A percentile compares a stretch with the other conserved stretches of the same genome.
phyloP scores from a whole-genome alignment of 2,113 vertebrate genomes.

The Tachuris rubrigastra region DNA sequence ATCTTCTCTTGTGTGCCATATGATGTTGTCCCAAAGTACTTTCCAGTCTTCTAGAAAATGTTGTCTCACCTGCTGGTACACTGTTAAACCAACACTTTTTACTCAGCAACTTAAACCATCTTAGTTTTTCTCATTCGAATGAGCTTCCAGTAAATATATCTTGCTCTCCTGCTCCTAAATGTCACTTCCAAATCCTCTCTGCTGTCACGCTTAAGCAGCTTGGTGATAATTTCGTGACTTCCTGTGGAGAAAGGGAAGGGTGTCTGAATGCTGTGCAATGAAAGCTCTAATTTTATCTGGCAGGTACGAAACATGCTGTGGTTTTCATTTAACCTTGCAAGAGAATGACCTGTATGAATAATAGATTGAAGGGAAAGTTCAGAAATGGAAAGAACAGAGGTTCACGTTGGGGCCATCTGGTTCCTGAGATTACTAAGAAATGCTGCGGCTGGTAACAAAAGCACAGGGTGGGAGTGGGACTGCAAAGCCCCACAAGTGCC shows the following conservation, averaged over 20 bases:
- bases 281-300: not conserved
- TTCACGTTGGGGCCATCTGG: conserved; percentile 29
- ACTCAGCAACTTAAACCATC: not conserved
- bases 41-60: not conserved
- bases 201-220: not conserved
- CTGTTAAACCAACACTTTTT: not conserved
- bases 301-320: not conserved
- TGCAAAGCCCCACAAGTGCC: not conserved
- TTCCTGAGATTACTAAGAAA: not conserved
- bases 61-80: not conserved
- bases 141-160: not conserved
- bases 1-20: not conserved
- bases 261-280: not conserved
- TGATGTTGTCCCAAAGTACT: not conserved
- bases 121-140: not conserved
- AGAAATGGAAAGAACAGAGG: not conserved
- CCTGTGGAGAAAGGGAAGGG: not conserved
- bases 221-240: not conserved
- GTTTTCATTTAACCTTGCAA: conserved; percentile 43
- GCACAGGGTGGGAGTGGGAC: not conserved
- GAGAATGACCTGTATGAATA: conserved; percentile 21
- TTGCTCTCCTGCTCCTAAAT: not conserved
- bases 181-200: conserved; percentile 10
- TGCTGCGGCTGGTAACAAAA: not conserved
- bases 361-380: conserved; percentile 13